Evolutionary conservation across 2,888 invertebrate genomes (phyloP), one percentile per base, ranked within the genome.

Genomic region (Microplitis deprimator): DNA sequence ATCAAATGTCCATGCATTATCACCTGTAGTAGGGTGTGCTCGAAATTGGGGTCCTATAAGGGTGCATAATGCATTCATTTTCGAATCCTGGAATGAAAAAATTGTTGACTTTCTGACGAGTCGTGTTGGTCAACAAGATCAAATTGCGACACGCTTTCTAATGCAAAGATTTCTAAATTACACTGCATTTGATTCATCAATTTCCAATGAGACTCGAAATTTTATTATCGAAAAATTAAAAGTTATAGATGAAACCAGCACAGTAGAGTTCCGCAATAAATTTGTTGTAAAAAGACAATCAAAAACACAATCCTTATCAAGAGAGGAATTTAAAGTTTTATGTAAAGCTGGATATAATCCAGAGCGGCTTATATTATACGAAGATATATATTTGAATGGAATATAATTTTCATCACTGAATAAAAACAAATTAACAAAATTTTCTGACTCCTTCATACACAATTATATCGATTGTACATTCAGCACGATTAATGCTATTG

Each of bases 1-100:
- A 3, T 77, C 29, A 10, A 78, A 79, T 68, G 8, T 81, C 13
- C 81, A 78, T 72, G 16, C 72, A 1, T 65, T 76, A 16, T 10
- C 61, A 61, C n/a, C 74, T 68, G 61, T 75, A 13, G 17, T 17
- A 41, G 64, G 70, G 39, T 59, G 68, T 10, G 76, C 79, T 1
- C 61, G 71, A 5, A 79, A 75, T 68, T 74, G 73, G 60, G 76
- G 79, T 13, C 78, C 75, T 8, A 67, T 77, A 1, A 78, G 78
- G 78, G 67, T 40, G 0, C 60, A 77, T 40, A 68, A 41, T 17
- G 73, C 80, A 6, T 80, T 79, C 38, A 6, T 62, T 13, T 78
- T 78, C 40, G 78, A 80, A 29, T 75, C 79, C 7, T 76, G 70
- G 76, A 77, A 80, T 38, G 41, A 75, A 40, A 78, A 73, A 64